Conservation (phyloP, 2,797 vertebrate species). For the Schizopygopsis malacanthus region DNA sequence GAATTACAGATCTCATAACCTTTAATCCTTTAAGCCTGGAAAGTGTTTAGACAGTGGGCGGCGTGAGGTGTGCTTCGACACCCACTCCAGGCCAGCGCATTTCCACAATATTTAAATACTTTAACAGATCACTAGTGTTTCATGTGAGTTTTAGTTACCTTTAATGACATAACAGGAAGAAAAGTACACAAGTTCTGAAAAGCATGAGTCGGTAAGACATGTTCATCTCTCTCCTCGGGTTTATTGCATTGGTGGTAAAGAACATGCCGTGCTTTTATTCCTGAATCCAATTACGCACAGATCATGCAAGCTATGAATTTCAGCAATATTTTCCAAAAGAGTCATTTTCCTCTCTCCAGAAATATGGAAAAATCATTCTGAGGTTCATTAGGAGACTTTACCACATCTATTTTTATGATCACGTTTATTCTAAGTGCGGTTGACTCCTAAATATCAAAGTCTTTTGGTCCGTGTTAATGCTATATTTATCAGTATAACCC, state of each 20-base stretch:
- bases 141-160: slow-evolving; percentile 35
- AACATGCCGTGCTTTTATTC: slow-evolving; percentile 22
- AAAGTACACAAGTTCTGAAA: neutral
- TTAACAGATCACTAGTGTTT: slow-evolving; percentile 51
- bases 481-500: slow-evolving; percentile 47
- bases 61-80: slow-evolving; percentile 45
- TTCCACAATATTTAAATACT: slow-evolving; percentile 54
- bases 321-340: slow-evolving; percentile 15
- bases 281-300: slow-evolving; percentile 49
- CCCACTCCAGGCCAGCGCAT: slow-evolving; percentile 14
- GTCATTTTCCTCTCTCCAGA: slow-evolving; percentile 42
- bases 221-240: slow-evolving; percentile 18
- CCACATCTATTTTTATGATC: slow-evolving; percentile 53
- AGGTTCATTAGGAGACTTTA: slow-evolving; percentile 58
- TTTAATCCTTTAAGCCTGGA: slow-evolving; percentile 58
- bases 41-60: slow-evolving; percentile 58
- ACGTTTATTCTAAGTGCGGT: slow-evolving; percentile 32
- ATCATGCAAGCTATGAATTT: slow-evolving; percentile 48
- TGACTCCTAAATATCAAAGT: slow-evolving; percentile 45
- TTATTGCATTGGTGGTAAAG: slow-evolving; percentile 13
- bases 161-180: slow-evolving; percentile 34
- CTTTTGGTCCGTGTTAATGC: slow-evolving; percentile 29
- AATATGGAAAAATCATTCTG: slow-evolving; percentile 57
- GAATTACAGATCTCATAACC: slow-evolving; percentile 64
- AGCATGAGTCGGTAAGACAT: neutral